Base-by-base conservation (phyloP, 1,140 invertebrate genomes). In the Sminthurinus signatus region DNA sequence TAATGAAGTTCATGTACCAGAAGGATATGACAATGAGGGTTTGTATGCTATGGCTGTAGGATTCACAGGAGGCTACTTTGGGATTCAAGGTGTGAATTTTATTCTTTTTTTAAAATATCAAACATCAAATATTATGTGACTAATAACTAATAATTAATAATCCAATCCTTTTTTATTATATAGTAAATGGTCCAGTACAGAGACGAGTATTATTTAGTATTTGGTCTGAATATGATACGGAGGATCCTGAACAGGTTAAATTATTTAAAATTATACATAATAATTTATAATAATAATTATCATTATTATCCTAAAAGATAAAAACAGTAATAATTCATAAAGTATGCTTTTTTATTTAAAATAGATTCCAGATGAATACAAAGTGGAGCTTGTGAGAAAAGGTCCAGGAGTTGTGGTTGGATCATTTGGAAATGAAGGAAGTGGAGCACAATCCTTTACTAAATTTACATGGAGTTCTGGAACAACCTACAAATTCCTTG, bases 151-250 rank as follows among this genome's bases (percentile, higher is more conserved):
- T n/a, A n/a, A n/a, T n/a, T n/a, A n/a, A n/a, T n/a, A n/a, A n/a
- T n/a, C n/a, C n/a, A n/a, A n/a, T n/a, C n/a, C n/a, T n/a, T n/a
- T n/a, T n/a, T n/a, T n/a, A n/a, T n/a, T n/a, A n/a, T n/a, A n/a
- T n/a, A n/a, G 65, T 68, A 1, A 71, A 71, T 48, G 50, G 42
- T 43, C 10, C 19, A 14, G 28, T 10, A 1, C 63, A 68, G 52
- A 51, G 69, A 36, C 42, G 67, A 36, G 39, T 71, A n/a, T 36
- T 71, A n/a, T 71, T 71, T 58, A 69, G 67, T 8, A 54, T 71
- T 39, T 71, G 69, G 69, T 55, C 46, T 2, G 56, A 58, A 15
- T 71, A 31, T 29, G 21, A 66, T 17, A 59, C 67, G 1, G 63
- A 71, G 19, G 54, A 65, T 28, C 67, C 69, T n/a, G 32, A 19